Base-by-base conservation (phyloP, 2,888 invertebrate species). In the Drosophila ezoana region DNA sequence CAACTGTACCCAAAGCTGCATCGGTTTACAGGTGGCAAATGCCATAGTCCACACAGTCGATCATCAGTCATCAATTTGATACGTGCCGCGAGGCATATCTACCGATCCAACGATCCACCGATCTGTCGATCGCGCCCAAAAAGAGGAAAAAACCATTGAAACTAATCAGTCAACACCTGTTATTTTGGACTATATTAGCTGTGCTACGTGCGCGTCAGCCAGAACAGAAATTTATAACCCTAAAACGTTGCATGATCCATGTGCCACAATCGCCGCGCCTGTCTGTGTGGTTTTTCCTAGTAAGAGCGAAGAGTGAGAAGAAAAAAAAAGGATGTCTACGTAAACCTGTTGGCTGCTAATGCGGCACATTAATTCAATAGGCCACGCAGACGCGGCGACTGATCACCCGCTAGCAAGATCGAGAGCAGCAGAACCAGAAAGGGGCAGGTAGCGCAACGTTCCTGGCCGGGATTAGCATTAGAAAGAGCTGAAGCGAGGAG, bases 81-180 rank as follows among this genome's bases (percentile, higher is more conserved):
- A 82, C 86, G 82, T 82, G 88, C 68, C 38, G 16, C 54, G 20
- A 14, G 59, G 16, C 23, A 53, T 41, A 57, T 8, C 8, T 2
- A 28, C 2, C 28, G 28, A 28, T 45, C 32, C 37, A 47, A 9
- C 40, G 37, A 41, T 40, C 32, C 32, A 40, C 18, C 20, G 45
- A 61, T 53, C 37, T 28, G 60, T 4, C 49, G 54, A 52, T 54
- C 63, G 65, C 66, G 56, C 64, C 53, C 52, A 53, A 23, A 59
- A n/a, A 23, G 23, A 28, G 8, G 8, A 8, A 28, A 28, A 8
- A 28, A 11, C 38, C 23, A 51, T 72, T 57, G 72, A 73, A 76
- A 76, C 83, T 83, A 77, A 87, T 86, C 86, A 83, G 66, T 62
- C 87, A 63, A 74, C 86, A 86, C 86, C 87, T 87, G 87, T 87